phyloP scores from a whole-genome alignment of 2,888 invertebrate species.

The Brenthis ino region DNA sequence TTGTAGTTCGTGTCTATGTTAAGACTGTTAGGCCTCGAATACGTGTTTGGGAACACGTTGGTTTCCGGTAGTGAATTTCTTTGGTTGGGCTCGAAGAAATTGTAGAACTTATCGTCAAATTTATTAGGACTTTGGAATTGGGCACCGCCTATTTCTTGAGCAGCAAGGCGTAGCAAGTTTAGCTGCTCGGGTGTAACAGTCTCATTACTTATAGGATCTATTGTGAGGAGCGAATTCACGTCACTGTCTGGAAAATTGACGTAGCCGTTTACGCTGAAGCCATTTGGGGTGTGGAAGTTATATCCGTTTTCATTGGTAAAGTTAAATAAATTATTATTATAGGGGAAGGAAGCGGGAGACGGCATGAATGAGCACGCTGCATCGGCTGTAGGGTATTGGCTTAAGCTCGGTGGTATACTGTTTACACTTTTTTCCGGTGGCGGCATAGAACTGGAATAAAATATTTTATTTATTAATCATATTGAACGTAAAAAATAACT shows the following conservation, averaged over 20 bases:
- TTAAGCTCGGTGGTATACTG: slow-evolving; percentile 50
- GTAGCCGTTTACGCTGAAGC: slow-evolving; percentile 63
- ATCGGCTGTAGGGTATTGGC: slow-evolving; percentile 63
- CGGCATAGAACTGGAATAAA: slow-evolving; percentile 60
- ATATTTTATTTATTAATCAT: not conserved
- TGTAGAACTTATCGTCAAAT: slow-evolving; percentile 69
- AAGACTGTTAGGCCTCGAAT: slow-evolving; percentile 67
- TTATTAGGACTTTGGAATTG: slow-evolving; percentile 69
- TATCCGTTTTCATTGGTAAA: slow-evolving; percentile 59
- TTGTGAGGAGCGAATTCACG: slow-evolving; percentile 56
- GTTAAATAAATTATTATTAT: slow-evolving; percentile 63
- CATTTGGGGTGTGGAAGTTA: slow-evolving; percentile 64
- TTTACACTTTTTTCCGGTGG: slow-evolving; percentile 68
- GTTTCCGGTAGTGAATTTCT: slow-evolving; percentile 73
- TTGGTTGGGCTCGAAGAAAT: slow-evolving; percentile 75
- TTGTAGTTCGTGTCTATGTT: slow-evolving; percentile 69
- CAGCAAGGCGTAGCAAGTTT: slow-evolving; percentile 74
- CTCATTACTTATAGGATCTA: slow-evolving; percentile 64
- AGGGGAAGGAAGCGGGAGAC: slow-evolving; percentile 58
- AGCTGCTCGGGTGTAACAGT: slow-evolving; percentile 71
- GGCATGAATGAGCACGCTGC: slow-evolving; percentile 53
- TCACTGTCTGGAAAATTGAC: slow-evolving; percentile 68
- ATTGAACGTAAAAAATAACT: too few species aligned
- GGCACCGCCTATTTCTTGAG: slow-evolving; percentile 77
- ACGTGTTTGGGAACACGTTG: slow-evolving; percentile 64